Evolutionary conservation across 2,888 invertebrate genomes (phyloP).

Genomic region (Trissoscelio sp.): DNA sequence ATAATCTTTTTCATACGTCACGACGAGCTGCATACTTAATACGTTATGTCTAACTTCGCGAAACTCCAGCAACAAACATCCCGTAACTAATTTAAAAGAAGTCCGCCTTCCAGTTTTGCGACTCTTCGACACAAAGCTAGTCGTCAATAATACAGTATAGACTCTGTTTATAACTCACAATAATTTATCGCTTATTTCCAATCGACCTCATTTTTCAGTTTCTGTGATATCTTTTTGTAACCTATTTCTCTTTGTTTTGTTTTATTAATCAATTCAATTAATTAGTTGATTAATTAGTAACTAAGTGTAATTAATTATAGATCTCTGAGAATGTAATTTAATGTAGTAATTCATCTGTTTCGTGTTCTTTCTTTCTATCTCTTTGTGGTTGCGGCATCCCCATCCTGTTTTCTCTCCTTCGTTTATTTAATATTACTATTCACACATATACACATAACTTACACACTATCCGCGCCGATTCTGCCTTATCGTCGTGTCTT

Average conservation of each 20-base stretch:
- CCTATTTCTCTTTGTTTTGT: conserved; percentile 52
- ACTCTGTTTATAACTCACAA: conserved; percentile 81
- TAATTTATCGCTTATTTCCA: conserved; percentile 75
- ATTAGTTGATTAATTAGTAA: conserved; percentile 13
- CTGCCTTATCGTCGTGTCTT: conserved; percentile 71
- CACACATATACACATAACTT: conserved; percentile 65
- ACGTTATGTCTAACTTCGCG: conserved; percentile 3
- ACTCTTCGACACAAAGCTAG: conserved; percentile 67
- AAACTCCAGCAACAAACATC: conserved; percentile 28
- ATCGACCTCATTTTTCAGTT: conserved; percentile 17
- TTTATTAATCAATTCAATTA: not conserved
- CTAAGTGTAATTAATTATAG: conserved; percentile 73
- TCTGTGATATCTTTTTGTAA: conserved; percentile 43
- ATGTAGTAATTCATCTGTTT: conserved; percentile 2
- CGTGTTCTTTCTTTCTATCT: conserved; percentile 37
- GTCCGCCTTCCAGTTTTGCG: conserved; percentile 36
- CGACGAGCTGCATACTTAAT: conserved; percentile 27
- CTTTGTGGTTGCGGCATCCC: conserved; percentile 24
- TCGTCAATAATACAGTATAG: conserved; percentile 78
- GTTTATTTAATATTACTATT: conserved; percentile 65
- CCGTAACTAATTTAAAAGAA: conserved; percentile 39
- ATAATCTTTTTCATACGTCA: conserved; percentile 22
- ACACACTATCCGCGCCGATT: conserved; percentile 61
- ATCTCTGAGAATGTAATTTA: conserved; percentile 16
- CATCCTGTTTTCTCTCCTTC: conserved; percentile 23